Conservation (phyloP, 2,113 vertebrate species). For the Pavo muticus region DNA sequence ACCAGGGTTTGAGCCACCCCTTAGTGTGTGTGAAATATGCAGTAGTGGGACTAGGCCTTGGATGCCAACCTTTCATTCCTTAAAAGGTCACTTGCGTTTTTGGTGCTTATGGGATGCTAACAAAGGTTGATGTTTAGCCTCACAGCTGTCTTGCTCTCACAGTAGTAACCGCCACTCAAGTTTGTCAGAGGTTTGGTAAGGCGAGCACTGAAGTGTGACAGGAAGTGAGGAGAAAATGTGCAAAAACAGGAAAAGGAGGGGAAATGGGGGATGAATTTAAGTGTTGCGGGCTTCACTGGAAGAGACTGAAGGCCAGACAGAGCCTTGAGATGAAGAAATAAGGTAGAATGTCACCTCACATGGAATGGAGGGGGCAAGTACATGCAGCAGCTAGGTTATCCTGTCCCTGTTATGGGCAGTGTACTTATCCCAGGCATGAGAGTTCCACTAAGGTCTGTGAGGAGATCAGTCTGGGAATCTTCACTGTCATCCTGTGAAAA, state of each 20-base stretch:
- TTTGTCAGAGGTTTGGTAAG: neutral
- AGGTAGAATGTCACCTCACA: neutral
- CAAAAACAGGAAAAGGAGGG: conserved; percentile 58
- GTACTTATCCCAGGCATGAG: neutral
- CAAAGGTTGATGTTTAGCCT: conserved; percentile 20
- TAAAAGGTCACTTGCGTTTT: neutral
- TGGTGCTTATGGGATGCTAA: neutral
- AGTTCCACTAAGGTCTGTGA: neutral
- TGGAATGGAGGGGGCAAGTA: neutral
- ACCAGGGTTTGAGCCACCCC: neutral
- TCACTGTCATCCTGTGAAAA: neutral
- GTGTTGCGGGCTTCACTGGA: neutral
- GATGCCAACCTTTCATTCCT: neutral
- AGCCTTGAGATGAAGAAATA: neutral
- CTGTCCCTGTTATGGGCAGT: neutral
- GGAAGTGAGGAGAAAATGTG: neutral
- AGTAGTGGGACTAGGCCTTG: neutral
- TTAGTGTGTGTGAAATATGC: neutral
- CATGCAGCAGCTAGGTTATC: neutral
- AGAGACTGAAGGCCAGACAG: neutral
- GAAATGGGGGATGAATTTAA: neutral
- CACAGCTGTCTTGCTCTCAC: neutral
- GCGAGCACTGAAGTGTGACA: neutral
- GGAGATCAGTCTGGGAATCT: neutral
- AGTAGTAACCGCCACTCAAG: neutral